Base-by-base conservation (phyloP, 2,797 vertebrate genomes). In the Mareca strepera region DNA sequence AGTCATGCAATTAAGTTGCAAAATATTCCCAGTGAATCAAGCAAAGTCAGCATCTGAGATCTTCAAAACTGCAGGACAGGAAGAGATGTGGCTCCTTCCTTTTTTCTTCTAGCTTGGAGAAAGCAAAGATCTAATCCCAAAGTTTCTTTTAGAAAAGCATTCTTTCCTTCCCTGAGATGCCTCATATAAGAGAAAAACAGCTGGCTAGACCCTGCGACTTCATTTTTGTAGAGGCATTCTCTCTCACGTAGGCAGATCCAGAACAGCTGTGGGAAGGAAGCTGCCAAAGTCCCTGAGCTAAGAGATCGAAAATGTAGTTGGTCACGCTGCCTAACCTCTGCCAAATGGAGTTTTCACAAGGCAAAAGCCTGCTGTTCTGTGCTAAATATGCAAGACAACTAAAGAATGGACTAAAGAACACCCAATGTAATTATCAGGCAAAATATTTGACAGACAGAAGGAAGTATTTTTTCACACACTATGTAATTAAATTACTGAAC, bases 391-490 rank as follows among this genome's bases (percentile, higher is more conserved):
- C 68, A 1, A 92, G 72, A 44, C 70, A 84, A 6, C 78, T 63
- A 75, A 92, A 56, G 81, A 82, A 87, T 55, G 87, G 91, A 33
- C 56, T 18, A 25, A 69, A 75, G 87, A 64, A n/a, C 82, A 88
- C 6, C 55, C 80, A 90, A 76, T 86, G 93, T 90, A 87, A 95
- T 94, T 91, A 95, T 2, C 55, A 76, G 35, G 80, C 14, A 23
- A 37, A 91, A 63, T 17, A 78, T 66, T 1, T 78, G 50, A 17
- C 88, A 81, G 79, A 22, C 8, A 4, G 76, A 86, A 88, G 94
- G 89, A 96, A 93, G 92, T 53, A 44, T 77, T 96, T 93, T 82
- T 91, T 95, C 94, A 94, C 79, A 60, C 92, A 66, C 44, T 79
- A 25, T 6, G 0, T 60, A 95, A 96, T 91, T 59, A 8, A 79